Percentiles rank a stretch among this genome's conserved stretches.
phyloP scores from a whole-genome alignment of 2,113 vertebrate genomes.

The Struthidea cinerea region DNA sequence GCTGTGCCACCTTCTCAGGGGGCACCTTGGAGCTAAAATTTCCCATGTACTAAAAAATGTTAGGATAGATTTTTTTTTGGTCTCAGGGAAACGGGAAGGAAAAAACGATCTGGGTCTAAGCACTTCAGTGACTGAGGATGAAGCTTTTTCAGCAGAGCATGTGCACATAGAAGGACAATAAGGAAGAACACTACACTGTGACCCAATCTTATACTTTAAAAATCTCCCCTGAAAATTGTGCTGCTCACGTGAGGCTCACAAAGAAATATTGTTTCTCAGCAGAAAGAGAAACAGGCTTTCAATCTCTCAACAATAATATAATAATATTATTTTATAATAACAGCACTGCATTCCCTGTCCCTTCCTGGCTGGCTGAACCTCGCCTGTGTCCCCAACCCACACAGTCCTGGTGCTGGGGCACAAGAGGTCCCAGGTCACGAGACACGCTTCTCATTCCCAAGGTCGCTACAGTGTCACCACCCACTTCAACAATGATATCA shows the following conservation, averaged over 20 bases:
- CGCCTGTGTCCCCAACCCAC: fast-evolving
- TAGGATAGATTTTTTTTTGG: background rate
- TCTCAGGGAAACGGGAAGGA: background rate
- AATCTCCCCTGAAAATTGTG: background rate
- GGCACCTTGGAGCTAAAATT: background rate
- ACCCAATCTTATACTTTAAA: fast-evolving
- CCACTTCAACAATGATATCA: fast-evolving
- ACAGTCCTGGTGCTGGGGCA: fast-evolving
- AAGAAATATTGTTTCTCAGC: background rate
- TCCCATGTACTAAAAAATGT: fast-evolving
- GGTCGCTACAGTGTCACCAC: background rate
- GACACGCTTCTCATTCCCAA: background rate
- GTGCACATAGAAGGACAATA: background rate
- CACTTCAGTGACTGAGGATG: background rate
- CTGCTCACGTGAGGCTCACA: background rate
- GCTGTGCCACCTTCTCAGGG: background rate
- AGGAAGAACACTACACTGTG: background rate
- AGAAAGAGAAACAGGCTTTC: background rate
- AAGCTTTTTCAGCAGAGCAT: background rate
- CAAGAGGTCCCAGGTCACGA: background rate
- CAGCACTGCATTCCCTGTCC: background rate
- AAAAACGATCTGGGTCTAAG: background rate
- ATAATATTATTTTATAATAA: background rate
- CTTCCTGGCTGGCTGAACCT: fast-evolving
- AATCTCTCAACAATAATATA: fast-evolving